phyloP scores from a whole-genome alignment of 2,888 invertebrate genomes.

The Eulithis testata region DNA sequence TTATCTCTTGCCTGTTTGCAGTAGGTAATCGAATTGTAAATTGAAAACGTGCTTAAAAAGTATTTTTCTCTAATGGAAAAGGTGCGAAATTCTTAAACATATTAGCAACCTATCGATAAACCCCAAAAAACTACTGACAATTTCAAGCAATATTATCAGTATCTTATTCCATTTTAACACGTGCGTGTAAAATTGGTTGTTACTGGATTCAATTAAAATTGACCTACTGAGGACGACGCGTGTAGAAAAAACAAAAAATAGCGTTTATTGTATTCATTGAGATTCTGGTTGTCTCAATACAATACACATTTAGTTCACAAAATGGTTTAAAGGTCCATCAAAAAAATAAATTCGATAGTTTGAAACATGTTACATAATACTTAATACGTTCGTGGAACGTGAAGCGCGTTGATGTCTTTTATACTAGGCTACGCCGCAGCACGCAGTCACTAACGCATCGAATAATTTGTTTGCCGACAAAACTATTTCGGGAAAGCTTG shows the following conservation, averaged over 20 bases:
- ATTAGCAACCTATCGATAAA: constrained; percentile 1
- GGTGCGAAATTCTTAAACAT: too few species aligned
- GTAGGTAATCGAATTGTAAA: too few species aligned
- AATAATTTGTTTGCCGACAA: too few species aligned
- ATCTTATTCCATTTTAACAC: constrained; percentile 60
- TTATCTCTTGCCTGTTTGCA: too few species aligned
- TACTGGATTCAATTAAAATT: constrained; percentile 79
- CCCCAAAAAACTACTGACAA: constrained; percentile 39
- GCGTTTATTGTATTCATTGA: constrained; percentile 32
- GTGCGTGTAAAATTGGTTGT: constrained; percentile 80
- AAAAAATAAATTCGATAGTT: too few species aligned
- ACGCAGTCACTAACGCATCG: too few species aligned
- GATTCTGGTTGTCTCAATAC: constrained; percentile 52
- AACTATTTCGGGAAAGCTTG: too few species aligned
- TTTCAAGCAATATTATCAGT: constrained; percentile 42
- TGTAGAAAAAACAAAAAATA: constrained; percentile 58
- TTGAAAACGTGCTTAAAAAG: too few species aligned
- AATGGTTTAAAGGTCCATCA: background rate
- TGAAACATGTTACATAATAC: background rate
- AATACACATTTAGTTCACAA: constrained; percentile 31
- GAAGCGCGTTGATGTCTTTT: constrained; percentile 47
- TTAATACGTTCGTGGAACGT: constrained; percentile 11
- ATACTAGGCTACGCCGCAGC: too few species aligned
- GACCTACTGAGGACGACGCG: constrained; percentile 67
- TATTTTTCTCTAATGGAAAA: too few species aligned